phyloP scores from a whole-genome alignment of 1,140 invertebrate species.

The Amphibalanus amphitrite region DNA sequence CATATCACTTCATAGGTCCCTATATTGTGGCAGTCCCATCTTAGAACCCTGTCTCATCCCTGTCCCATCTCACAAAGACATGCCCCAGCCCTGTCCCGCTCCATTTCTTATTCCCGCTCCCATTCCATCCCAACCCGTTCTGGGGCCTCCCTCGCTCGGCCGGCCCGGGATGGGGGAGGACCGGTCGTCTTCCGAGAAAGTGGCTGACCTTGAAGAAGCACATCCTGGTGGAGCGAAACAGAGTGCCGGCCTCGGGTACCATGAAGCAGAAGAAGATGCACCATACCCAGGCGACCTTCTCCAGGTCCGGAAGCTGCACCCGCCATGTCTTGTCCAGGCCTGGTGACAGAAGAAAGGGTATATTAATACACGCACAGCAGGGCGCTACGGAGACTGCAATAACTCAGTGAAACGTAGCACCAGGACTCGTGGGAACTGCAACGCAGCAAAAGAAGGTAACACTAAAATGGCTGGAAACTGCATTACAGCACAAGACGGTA shows the following conservation, averaged over 20 bases:
- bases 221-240: conserved; percentile 65
- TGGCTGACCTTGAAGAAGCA: conserved; percentile 57
- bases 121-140: too few relatives aligned
- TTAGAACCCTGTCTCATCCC: too few relatives aligned
- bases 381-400: not conserved
- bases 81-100: too few relatives aligned
- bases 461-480: not conserved
- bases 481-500: too few relatives aligned
- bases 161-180: too few relatives aligned
- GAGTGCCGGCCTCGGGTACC: conserved; percentile 67
- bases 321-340: conserved; percentile 64
- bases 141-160: too few relatives aligned
- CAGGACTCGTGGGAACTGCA: not conserved
- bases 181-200: not conserved
- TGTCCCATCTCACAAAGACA: too few relatives aligned
- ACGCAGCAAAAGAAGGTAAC: not conserved
- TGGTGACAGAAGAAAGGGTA: conserved; percentile 21
- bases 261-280: conserved; percentile 69
- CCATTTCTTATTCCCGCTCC: too few relatives aligned
- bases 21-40: too few relatives aligned
- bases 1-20: too few relatives aligned
- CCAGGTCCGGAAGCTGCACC: conserved; percentile 54
- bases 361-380: not conserved
- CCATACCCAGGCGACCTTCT: conserved; percentile 84
- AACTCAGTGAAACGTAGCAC: not conserved